Base-by-base conservation (phyloP, 2,797 vertebrate genomes). In the Buceros bicornis region DNA sequence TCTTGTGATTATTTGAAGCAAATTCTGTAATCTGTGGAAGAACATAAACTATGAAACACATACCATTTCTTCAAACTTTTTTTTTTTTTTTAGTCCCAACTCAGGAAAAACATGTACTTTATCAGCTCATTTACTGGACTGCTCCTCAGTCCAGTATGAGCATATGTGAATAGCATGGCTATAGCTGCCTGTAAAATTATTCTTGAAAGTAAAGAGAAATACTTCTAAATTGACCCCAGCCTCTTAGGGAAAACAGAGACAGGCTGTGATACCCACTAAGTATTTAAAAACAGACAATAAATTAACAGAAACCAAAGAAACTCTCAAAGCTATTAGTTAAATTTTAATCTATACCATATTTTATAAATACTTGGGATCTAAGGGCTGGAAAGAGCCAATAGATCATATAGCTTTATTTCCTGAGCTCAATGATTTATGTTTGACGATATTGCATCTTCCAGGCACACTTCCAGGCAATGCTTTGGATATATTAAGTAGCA, bases 361-460 rank as follows among this genome's bases (percentile, higher is more conserved):
- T 96, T 89, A 74, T 86, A 93, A 94, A 87, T 90, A 79, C 51
- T 35, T 50, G 42, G 67, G 45, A 94, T 83, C 79, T 95, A 83
- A 94, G 50, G 61, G 65, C 42, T 85, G 82, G 79, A 25, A 93
- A 82, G 60, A 72, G 8, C 14, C 56, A 89, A 91, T 95, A 92
- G 71, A 70, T 87, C 56, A 67, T 70, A 82, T 16, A 95, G 53
- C 45, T 96, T 87, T 97, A 70, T 93, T 89, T 91, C 72, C 79
- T 89, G 72, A 83, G 35, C 97, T 97, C 89, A 80, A 8, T 90
- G 72, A 91, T 92, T 90, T 96, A 84, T 87, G 79, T 85, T 21
- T 86, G 87, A 78, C 0, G 3, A 91, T 95, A 95, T 31, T 3
- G 0, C 83, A 74, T 78, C 71, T 91, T 87, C 60, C 74, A 91